Evolutionary conservation across 2,797 vertebrate species (phyloP).

Genomic region (Rhynchonycteris naso): DNA sequence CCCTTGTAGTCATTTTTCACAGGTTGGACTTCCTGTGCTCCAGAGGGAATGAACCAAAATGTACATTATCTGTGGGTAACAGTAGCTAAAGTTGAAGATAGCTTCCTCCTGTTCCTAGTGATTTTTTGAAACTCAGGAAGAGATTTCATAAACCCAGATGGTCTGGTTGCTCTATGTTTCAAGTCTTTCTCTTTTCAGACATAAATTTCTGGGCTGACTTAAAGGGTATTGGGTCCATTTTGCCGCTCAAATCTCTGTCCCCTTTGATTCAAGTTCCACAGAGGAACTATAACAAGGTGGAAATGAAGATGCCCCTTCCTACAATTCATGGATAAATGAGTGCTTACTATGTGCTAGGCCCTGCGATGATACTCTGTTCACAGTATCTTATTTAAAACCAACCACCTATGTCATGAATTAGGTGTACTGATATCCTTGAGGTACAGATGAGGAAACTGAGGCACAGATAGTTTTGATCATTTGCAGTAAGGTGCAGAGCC

Average conservation of each 20-base stretch:
- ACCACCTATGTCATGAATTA: neutral
- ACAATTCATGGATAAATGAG: neutral
- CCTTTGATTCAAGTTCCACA: neutral
- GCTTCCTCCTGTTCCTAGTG: neutral
- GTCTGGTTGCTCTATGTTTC: neutral
- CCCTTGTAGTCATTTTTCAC: constrained; percentile 8
- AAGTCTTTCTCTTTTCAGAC: neutral
- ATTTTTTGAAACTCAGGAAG: neutral
- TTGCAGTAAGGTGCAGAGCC: neutral
- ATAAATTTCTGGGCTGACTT: neutral
- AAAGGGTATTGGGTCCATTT: neutral
- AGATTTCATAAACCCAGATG: neutral
- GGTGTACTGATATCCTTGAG: neutral
- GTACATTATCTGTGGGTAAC: neutral
- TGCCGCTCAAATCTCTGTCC: neutral
- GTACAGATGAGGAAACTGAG: neutral
- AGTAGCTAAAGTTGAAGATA: neutral
- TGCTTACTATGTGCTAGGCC: neutral
- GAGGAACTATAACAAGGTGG: neutral
- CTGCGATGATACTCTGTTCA: neutral
- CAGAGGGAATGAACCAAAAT: neutral
- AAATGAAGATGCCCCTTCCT: neutral
- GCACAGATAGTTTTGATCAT: neutral
- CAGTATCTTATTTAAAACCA: neutral
- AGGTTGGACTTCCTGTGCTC: neutral